Percentiles rank a stretch among this genome's conserved stretches.
Evolutionary conservation across 2,888 invertebrate species (phyloP).

Genomic region (Drosophila aldrichi): DNA sequence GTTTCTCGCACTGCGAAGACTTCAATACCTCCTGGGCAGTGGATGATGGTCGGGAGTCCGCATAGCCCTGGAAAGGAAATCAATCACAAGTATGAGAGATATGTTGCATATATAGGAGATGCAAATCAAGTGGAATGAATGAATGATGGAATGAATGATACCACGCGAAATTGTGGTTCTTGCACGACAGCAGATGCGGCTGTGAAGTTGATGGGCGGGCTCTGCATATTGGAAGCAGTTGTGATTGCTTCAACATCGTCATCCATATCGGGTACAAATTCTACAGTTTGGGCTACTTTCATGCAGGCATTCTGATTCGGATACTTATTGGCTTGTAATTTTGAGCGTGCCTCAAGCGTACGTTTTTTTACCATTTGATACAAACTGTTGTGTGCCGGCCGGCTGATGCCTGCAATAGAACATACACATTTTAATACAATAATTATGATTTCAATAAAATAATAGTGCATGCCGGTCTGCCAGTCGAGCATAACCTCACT

Average conservation of each 20-base stretch:
- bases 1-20: constrained; percentile 56
- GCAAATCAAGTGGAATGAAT: constrained; percentile 3
- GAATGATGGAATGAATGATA: constrained; percentile 22
- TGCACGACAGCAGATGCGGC: constrained; percentile 6
- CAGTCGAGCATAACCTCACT: constrained; percentile 44
- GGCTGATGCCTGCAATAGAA: constrained; percentile 50
- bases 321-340: constrained; percentile 77
- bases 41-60: constrained; percentile 27
- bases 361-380: constrained; percentile 84
- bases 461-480: constrained; percentile 21
- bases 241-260: constrained; percentile 29
- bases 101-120: not conserved
- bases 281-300: constrained; percentile 40
- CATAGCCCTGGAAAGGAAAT: constrained; percentile 39
- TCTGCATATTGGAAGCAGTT: not conserved
- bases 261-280: constrained; percentile 42
- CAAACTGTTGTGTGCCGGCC: constrained; percentile 72
- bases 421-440: not conserved
- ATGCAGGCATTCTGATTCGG: constrained; percentile 74
- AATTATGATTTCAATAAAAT: not conserved
- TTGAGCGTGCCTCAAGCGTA: constrained; percentile 81
- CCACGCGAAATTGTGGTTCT: constrained; percentile 53
- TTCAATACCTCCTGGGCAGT: constrained; percentile 66
- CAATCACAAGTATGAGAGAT: not conserved
- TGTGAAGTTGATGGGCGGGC: constrained; percentile 1